Conservation (phyloP, 2,888 invertebrate genomes). For the Synanthedon vespiformis region DNA sequence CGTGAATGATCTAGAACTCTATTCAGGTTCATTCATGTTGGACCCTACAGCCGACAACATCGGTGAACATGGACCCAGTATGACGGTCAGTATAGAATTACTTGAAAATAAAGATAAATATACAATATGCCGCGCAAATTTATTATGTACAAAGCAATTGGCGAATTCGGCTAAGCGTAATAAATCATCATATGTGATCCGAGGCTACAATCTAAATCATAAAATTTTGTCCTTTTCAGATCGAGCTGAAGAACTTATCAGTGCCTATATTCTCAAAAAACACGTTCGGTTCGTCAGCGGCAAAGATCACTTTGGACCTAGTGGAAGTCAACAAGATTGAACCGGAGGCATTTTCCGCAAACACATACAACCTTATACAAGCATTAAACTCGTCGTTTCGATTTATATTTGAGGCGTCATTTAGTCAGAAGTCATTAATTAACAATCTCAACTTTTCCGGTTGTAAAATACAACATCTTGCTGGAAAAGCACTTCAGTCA, state of each 20-base stretch:
- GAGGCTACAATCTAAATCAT: background rate
- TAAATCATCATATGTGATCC: no score
- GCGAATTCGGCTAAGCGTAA: background rate
- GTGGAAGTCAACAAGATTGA: conserved; percentile 68
- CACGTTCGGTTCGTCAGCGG: conserved; percentile 75
- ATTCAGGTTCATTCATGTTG: conserved; percentile 73
- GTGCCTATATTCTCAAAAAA: conserved; percentile 71
- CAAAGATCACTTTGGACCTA: conserved; percentile 66
- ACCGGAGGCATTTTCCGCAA: conserved; percentile 75
- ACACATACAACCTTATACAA: conserved; percentile 72
- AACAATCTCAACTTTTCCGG: conserved; percentile 71
- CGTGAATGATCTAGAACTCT: conserved; percentile 67
- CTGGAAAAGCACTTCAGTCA: conserved; percentile 72
- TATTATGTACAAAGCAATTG: background rate
- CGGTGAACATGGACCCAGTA: conserved; percentile 75
- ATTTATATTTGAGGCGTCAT: conserved; percentile 73
- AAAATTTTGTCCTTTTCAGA: conserved; percentile 54
- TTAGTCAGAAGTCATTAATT: conserved; percentile 73
- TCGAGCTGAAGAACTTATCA: conserved; percentile 72
- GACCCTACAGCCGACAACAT: conserved; percentile 70
- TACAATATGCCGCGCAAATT: background rate
- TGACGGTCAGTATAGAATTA: conserved; percentile 47
- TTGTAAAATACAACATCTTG: conserved; percentile 68
- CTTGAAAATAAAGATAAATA: background rate
- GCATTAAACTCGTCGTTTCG: conserved; percentile 73